Conservation (phyloP, 1,140 invertebrate species). For the Aradophagus sp. region DNA sequence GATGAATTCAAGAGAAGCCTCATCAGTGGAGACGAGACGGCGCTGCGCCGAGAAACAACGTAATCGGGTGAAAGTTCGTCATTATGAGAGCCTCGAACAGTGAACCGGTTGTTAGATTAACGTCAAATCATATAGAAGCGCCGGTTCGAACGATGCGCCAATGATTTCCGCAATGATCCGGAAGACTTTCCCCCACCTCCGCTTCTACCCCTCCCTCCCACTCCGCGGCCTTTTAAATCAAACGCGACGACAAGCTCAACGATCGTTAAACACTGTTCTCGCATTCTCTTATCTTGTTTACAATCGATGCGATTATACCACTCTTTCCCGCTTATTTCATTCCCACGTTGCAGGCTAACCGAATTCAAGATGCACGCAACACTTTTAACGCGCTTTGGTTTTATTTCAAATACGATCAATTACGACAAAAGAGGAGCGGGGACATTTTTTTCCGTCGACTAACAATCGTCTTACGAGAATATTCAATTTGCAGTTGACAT, state of each 20-base stretch:
- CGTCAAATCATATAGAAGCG: conserved; percentile 57
- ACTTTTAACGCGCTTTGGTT: no score
- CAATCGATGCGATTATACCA: conserved; percentile 29
- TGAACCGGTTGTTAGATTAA: conserved; percentile 56
- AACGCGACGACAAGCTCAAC: conserved; percentile 47
- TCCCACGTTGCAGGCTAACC: conserved; percentile 9
- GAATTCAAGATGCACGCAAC: background rate
- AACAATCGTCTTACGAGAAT: no score
- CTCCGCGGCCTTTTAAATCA: no score
- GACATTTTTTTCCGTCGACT: no score
- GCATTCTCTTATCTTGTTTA: conserved; percentile 44
- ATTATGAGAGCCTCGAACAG: conserved; percentile 47
- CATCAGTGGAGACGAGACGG: conserved; percentile 29
- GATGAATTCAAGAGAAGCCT: conserved; percentile 44
- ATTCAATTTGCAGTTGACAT: no score
- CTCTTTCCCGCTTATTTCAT: conserved; percentile 3
- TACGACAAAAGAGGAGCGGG: no score
- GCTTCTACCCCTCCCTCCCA: no score
- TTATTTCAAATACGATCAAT: no score
- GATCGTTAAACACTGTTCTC: conserved; percentile 47
- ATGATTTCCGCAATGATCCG: conserved; percentile 59
- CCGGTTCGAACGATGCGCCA: conserved; percentile 38
- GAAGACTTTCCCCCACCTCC: conserved; percentile 48
- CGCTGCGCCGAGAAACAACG: conserved; percentile 25
- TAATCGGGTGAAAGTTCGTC: conserved; percentile 61